A percentile compares a stretch with the other conserved stretches of the same genome.
phyloP scores from a whole-genome alignment of 2,888 invertebrate genomes.

The Cerceris rybyensis region DNA sequence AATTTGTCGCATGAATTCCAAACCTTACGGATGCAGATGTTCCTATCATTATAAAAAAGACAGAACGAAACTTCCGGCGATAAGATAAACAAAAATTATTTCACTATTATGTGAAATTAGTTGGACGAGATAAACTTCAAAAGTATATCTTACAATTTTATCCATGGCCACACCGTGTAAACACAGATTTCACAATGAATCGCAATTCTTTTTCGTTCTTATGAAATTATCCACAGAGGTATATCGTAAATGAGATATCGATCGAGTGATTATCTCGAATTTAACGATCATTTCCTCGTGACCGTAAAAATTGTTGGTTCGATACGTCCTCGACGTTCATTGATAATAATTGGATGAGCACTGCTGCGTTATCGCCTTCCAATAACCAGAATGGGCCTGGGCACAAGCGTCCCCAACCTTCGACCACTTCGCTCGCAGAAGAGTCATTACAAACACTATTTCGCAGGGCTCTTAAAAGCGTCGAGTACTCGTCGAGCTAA shows the following conservation, averaged over 20 bases:
- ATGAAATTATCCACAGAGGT: neutral
- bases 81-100: no score
- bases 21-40: no score
- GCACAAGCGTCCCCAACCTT: slow-evolving; percentile 21
- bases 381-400: slow-evolving; percentile 40
- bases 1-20: no score
- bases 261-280: slow-evolving; percentile 47
- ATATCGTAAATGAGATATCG: slow-evolving; percentile 29
- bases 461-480: slow-evolving; percentile 42
- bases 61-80: no score
- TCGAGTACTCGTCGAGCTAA: slow-evolving; percentile 38
- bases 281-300: slow-evolving; percentile 41
- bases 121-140: no score
- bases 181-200: neutral
- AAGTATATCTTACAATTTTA: no score
- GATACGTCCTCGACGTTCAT: slow-evolving; percentile 21
- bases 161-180: no score
- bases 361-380: slow-evolving; percentile 49
- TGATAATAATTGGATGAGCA: slow-evolving; percentile 63
- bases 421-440: slow-evolving; percentile 27
- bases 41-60: no score
- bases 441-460: slow-evolving; percentile 58
- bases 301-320: slow-evolving; percentile 42
- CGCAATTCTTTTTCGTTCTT: neutral
- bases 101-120: no score